Percentiles rank a stretch among this genome's conserved stretches.
phyloP scores from a whole-genome alignment of 2,113 vertebrate species.

The Callocephalon fimbriatum region DNA sequence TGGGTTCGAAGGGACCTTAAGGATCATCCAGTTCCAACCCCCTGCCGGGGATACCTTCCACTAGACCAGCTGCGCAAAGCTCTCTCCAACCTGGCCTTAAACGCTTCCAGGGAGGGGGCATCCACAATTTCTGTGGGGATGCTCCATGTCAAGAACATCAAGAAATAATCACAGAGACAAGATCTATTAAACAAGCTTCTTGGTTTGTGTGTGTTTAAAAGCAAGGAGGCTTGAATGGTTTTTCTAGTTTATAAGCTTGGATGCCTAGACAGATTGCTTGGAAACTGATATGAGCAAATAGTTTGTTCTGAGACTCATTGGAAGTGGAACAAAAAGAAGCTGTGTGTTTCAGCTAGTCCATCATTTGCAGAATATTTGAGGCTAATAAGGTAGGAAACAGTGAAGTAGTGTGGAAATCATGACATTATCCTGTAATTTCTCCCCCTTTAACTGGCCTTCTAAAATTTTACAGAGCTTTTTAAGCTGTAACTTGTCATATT shows the following conservation, averaged over 20 bases:
- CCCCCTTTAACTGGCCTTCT: background rate
- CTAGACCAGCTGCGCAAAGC: background rate
- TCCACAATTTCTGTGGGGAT: background rate
- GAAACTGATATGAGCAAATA: constrained; percentile 14
- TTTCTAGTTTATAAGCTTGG: background rate
- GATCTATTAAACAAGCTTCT: background rate
- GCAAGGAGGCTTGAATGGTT: background rate
- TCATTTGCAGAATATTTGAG: background rate
- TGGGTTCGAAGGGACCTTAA: background rate
- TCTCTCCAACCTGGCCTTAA: background rate
- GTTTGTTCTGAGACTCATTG: background rate
- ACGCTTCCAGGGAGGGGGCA: background rate
- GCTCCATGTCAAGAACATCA: background rate
- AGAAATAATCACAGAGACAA: background rate
- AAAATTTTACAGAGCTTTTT: background rate
- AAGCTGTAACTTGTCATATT: background rate
- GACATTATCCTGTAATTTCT: background rate
- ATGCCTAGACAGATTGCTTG: background rate
- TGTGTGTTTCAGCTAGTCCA: background rate
- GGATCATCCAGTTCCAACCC: background rate
- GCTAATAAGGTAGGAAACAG: background rate
- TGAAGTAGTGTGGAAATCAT: background rate
- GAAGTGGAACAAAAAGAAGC: background rate
- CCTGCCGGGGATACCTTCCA: background rate
- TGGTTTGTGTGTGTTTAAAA: background rate